Evolutionary conservation across 2,113 vertebrate genomes (phyloP), one percentile per base, ranked within the genome.

Genomic region (Dissostichus mawsoni): DNA sequence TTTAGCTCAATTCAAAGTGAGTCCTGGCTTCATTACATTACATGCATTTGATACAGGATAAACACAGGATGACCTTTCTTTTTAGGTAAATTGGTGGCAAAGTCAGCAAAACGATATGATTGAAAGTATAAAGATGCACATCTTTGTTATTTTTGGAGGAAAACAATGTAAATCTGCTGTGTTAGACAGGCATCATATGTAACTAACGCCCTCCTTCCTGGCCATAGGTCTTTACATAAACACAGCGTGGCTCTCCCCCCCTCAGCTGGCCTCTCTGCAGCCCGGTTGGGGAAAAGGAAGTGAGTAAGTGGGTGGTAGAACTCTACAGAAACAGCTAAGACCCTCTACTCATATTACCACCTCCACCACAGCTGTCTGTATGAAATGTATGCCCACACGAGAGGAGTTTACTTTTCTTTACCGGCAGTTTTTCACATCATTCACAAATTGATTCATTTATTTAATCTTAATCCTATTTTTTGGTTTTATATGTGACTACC

Each of bases 201-300:
- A 53, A 55, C 6, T 13, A 47, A 64, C 11, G 1, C 23, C 59
- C 45, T 47, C 69, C 41, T n/a, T 57, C 48, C 53, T 7, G 55
- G 20, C 57, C 17, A 23, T 66, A 71, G 58, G 20, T 69, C 33
- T 59, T 84, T 82, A 72, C 69, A 80, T 82, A 82, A 84, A 76
- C 87, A 74, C 71, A 50, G 58, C 17, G 1, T 51, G 66, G 44
- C 59, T 56, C 56, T 68, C 53, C 23, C 64, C 73, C 76, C 76
- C 65, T 61, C 69, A 70, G 55, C 68, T 67, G 80, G 82, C 82
- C 70, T 53, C 83, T 41, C 41, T 67, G 61, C 55, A 47, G 72
- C 12, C 45, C 14, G 2, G 74, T 45, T 8, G 78, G 66, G 13
- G 1, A 58, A 66, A 78, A 36, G 76, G 82, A 74, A 67, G 68